A percentile compares a stretch with the other conserved stretches of the same genome.
Evolutionary conservation across 2,888 invertebrate species (phyloP).

Genomic region (Heteromyza rotundicornis): DNA sequence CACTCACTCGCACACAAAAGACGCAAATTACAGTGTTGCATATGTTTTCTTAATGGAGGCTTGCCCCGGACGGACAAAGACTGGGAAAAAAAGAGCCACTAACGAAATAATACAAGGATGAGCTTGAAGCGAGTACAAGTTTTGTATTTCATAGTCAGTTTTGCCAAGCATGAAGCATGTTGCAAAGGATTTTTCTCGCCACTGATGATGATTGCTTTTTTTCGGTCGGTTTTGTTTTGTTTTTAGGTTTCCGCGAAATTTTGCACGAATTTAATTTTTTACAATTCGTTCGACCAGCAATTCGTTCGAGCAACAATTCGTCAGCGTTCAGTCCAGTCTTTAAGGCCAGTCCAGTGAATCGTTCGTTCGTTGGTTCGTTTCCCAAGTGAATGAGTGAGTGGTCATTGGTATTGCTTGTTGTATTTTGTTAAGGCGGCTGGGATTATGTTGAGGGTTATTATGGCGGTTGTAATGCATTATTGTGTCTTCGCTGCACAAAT

Average conservation of each 20-base stretch:
- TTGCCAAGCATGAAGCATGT: neutral
- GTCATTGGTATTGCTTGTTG: no score
- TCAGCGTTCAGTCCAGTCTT: conserved; percentile 4
- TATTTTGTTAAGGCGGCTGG: neutral
- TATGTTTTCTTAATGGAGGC: neutral
- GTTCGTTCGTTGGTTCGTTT: no score
- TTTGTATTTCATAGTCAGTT: neutral
- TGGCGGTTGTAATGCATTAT: neutral
- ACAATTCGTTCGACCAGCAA: conserved; percentile 2
- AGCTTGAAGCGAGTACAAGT: neutral
- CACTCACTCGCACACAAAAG: neutral
- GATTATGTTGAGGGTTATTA: neutral
- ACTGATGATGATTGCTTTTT: neutral
- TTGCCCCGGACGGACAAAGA: neutral
- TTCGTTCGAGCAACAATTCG: conserved; percentile 2
- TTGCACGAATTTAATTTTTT: conserved; percentile 1
- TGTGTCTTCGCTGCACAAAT: neutral
- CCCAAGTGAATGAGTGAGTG: no score
- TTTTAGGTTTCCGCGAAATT: neutral
- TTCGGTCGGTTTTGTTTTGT: no score
- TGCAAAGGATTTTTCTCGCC: neutral
- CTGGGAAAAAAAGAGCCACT: neutral
- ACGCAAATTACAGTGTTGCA: conserved; percentile 1
- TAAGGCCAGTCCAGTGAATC: no score
- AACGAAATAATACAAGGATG: neutral